phyloP scores from a whole-genome alignment of 1,140 invertebrate genomes.

The Zaprionus ghesquierei region DNA sequence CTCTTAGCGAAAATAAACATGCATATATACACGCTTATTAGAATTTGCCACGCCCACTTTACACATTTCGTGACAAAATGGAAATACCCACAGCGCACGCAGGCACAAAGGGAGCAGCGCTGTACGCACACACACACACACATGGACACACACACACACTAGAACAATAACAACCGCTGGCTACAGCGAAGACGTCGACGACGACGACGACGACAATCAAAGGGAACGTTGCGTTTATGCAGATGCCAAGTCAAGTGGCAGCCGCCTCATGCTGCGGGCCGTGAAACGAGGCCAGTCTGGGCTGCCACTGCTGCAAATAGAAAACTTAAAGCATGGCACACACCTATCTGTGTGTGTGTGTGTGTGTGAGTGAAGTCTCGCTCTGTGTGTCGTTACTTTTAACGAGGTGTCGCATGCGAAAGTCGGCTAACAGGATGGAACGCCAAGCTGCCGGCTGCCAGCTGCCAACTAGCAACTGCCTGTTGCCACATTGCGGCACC shows the following conservation, averaged over 20 bases:
- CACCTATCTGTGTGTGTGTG: constrained; percentile 13
- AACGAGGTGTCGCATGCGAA: constrained; percentile 78
- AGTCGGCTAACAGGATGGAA: constrained; percentile 50
- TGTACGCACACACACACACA: neutral
- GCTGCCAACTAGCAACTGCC: constrained; percentile 44
- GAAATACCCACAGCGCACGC: neutral
- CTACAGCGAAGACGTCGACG: neutral
- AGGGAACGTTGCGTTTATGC: constrained; percentile 66
- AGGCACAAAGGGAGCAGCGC: neutral
- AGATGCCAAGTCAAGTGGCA: constrained; percentile 74
- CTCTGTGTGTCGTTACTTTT: constrained; percentile 75
- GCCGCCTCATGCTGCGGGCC: constrained; percentile 41
- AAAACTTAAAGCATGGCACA: constrained; percentile 69
- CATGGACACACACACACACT: neutral
- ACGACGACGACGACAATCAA: constrained; percentile 16
- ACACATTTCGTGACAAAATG: constrained; percentile 2
- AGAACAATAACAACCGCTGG: neutral
- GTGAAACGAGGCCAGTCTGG: constrained; percentile 63
- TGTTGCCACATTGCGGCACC: constrained; percentile 46
- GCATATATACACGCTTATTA: constrained; percentile 6
- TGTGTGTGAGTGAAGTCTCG: constrained; percentile 11
- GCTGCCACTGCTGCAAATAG: constrained; percentile 38
- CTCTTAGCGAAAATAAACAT: neutral
- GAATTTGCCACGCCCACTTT: neutral
- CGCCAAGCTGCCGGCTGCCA: constrained; percentile 11